phyloP scores from a whole-genome alignment of 2,888 invertebrate species.

The Drosophila villosipedis region DNA sequence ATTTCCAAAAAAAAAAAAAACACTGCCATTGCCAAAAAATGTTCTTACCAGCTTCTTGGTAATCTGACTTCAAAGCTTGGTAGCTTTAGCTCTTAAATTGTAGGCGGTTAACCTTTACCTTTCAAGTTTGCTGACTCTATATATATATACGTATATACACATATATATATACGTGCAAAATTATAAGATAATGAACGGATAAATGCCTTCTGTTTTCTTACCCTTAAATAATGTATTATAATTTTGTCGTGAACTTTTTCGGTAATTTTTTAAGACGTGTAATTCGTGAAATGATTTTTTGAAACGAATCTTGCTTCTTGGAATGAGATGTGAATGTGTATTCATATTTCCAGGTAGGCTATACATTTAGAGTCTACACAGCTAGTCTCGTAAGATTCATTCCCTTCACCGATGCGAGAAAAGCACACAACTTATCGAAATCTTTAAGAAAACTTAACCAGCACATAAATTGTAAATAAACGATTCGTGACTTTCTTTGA shows the following conservation, averaged over 20 bases:
- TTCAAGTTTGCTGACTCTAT: not conserved
- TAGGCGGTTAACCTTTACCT: not conserved
- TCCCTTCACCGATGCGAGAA: too few relatives aligned
- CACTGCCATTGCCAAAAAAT: not conserved
- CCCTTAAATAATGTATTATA: not conserved
- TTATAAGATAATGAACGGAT: not conserved
- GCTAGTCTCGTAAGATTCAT: not conserved
- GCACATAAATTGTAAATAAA: constrained; percentile 1
- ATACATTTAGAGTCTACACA: not conserved
- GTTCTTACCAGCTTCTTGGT: not conserved
- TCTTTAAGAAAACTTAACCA: not conserved
- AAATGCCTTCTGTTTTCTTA: not conserved
- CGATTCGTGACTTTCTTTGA: not conserved
- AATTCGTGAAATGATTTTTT: not conserved
- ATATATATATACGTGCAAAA: not conserved
- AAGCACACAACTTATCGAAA: not conserved
- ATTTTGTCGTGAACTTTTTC: not conserved
- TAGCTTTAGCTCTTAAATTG: not conserved
- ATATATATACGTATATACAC: too few relatives aligned
- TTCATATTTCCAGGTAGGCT: not conserved
- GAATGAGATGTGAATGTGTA: not conserved
- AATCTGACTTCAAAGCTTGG: not conserved
- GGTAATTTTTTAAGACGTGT: not conserved
- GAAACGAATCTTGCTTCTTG: not conserved
- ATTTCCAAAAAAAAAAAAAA: not conserved